Evolutionary conservation across 2,113 vertebrate genomes (phyloP).

Genomic region (Grammomys surdaster): DNA sequence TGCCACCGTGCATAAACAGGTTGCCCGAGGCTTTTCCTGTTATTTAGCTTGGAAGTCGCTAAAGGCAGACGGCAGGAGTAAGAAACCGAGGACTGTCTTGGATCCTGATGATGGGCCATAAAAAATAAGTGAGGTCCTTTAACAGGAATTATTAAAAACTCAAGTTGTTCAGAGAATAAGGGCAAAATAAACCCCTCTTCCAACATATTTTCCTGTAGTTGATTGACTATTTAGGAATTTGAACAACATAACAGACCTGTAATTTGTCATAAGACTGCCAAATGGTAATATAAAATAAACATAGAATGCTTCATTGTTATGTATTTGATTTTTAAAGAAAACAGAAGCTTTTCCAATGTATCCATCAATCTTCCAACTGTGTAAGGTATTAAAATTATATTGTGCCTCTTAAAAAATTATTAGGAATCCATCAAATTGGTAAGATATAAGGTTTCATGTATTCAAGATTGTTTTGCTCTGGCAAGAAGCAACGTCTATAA

Average conservation of each 20-base stretch:
- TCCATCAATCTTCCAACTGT: slow-evolving; percentile 56
- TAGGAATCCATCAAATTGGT: slow-evolving; percentile 59
- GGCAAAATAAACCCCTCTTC: background rate
- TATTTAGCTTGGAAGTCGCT: slow-evolving; percentile 72
- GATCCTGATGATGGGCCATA: slow-evolving; percentile 68
- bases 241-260: slow-evolving; percentile 38
- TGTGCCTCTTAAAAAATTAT: slow-evolving; percentile 68
- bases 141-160: slow-evolving; percentile 42
- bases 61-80: slow-evolving; percentile 68
- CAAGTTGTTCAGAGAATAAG: background rate
- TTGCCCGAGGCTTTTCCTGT: slow-evolving; percentile 55
- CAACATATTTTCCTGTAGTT: slow-evolving; percentile 56
- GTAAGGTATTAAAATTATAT: slow-evolving; percentile 71
- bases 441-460: slow-evolving; percentile 51
- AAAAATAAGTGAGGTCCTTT: slow-evolving; percentile 75
- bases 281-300: slow-evolving; percentile 55
- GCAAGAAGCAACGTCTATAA: slow-evolving; percentile 57
- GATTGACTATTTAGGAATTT: slow-evolving; percentile 41
- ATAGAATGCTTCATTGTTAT: slow-evolving; percentile 55
- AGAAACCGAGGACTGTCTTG: slow-evolving; percentile 62
- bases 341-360: slow-evolving; percentile 63
- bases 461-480: slow-evolving; percentile 43
- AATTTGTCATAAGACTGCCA: slow-evolving; percentile 55
- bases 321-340: slow-evolving; percentile 64
- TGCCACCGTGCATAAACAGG: slow-evolving; percentile 58